phyloP scores from a whole-genome alignment of 2,888 invertebrate species.

The Lochmaea capreae region DNA sequence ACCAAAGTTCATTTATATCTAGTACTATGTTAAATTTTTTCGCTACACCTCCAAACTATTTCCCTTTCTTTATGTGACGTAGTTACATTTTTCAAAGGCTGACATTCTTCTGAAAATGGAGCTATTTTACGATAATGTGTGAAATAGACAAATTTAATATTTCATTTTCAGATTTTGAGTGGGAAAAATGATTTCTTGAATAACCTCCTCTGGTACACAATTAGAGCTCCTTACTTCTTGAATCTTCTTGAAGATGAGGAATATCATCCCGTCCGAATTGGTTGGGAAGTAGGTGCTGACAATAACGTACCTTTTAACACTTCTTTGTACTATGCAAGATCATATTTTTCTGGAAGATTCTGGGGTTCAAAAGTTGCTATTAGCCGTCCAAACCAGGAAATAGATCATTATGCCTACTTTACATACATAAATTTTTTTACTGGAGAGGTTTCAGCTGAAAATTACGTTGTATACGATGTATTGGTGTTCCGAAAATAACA shows the following conservation, averaged over 20 bases:
- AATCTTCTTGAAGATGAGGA: constrained; percentile 14
- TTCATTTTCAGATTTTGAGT: constrained; percentile 21
- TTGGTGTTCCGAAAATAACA: background rate
- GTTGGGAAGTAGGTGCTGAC: constrained; percentile 15
- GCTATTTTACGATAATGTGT: background rate
- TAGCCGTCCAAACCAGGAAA: background rate
- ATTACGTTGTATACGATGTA: background rate
- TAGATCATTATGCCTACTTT: background rate
- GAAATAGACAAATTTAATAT: background rate
- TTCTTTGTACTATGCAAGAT: constrained; percentile 12
- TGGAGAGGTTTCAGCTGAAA: background rate
- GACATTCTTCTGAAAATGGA: background rate
- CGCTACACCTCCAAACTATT: too few relatives aligned
- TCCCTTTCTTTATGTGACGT: too few relatives aligned
- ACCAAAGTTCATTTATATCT: too few relatives aligned
- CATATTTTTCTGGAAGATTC: background rate
- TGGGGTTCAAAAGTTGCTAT: constrained; percentile 21
- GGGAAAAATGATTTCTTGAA: constrained; percentile 15
- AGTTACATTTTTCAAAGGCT: background rate
- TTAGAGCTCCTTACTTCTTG: background rate
- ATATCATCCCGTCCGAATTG: constrained; percentile 13
- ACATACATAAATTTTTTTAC: background rate
- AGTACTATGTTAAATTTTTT: too few relatives aligned
- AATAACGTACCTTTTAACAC: constrained; percentile 4
- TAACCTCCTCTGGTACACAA: constrained; percentile 1